Percentiles rank a stretch among this genome's conserved stretches.
These are phyloP conservation scores for Furnarius figulus DNA, from an alignment of 2,113 vertebrate genomes.

Conservation along the genomic window DNA sequence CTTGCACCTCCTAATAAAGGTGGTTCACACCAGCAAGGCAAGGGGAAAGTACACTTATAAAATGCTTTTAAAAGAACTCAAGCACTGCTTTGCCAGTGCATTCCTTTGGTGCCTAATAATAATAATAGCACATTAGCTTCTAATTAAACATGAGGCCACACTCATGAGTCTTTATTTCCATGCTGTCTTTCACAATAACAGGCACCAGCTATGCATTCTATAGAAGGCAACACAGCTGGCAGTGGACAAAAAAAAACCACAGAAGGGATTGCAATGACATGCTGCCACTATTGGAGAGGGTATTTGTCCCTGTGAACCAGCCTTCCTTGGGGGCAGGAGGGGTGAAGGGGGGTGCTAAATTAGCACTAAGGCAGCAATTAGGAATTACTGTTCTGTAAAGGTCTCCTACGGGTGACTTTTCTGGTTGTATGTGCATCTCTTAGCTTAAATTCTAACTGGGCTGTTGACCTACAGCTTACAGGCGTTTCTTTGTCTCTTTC, in stretches of 20 bases:
- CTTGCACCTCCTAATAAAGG: not conserved
- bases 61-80: constrained; percentile 29
- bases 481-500: not conserved
- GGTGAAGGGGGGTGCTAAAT: not conserved
- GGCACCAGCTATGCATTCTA: not conserved
- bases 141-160: constrained; percentile 59
- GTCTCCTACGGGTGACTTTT: not conserved
- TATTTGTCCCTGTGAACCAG: not conserved
- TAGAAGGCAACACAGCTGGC: not conserved
- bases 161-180: constrained; percentile 29
- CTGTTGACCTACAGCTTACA: not conserved
- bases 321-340: not conserved
- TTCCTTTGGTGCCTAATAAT: constrained; percentile 49
- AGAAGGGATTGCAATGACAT: not conserved
- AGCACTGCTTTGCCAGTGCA: not conserved
- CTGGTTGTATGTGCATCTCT: rapidly evolving
- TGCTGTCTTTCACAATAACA: constrained; percentile 36
- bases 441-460: not conserved
- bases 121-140: constrained; percentile 45
- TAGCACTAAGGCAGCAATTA: not conserved
- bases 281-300: not conserved
- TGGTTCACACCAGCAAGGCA: not conserved
- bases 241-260: not conserved
- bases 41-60: constrained; percentile 34
- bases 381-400: not conserved